phyloP scores from a whole-genome alignment of 2,113 vertebrate genomes.

The Gallinago media region DNA sequence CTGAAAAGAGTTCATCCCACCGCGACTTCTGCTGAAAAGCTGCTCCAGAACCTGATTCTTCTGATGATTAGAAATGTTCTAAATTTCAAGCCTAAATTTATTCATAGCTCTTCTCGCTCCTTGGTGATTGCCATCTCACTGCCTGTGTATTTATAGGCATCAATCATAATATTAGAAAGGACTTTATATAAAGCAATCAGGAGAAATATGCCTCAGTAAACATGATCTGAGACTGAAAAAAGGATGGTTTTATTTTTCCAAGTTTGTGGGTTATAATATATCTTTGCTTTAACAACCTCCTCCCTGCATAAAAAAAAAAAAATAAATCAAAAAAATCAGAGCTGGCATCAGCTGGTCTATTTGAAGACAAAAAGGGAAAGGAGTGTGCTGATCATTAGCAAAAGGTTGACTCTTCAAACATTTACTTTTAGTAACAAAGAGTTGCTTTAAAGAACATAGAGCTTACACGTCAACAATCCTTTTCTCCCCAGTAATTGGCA shows the following conservation, averaged over 20 bases:
- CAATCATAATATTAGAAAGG: constrained; percentile 30
- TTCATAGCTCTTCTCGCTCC: constrained; percentile 32
- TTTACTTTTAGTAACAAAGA: not conserved
- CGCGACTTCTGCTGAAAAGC: not conserved
- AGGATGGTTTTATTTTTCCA: not conserved
- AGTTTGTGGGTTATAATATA: not conserved
- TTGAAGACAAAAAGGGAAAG: constrained; percentile 3
- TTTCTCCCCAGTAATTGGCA: not conserved
- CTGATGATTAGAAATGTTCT: constrained; percentile 11
- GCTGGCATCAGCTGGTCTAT: not conserved
- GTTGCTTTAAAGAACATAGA: not conserved
- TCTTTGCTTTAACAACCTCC: not conserved
- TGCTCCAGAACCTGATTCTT: constrained; percentile 20
- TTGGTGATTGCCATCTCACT: constrained; percentile 6
- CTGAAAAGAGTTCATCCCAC: constrained; percentile 9
- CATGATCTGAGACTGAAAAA: constrained; percentile 12
- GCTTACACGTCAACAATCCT: not conserved
- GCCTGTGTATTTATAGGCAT: not conserved
- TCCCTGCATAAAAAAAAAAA: not conserved
- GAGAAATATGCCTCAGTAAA: constrained; percentile 22
- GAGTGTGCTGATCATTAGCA: not conserved
- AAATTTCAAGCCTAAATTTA: constrained; percentile 34
- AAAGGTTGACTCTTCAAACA: not conserved
- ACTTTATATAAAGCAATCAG: not conserved
- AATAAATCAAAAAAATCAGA: not conserved